Conservation (phyloP, 2,888 invertebrate species). For the Heliconius cydno region DNA sequence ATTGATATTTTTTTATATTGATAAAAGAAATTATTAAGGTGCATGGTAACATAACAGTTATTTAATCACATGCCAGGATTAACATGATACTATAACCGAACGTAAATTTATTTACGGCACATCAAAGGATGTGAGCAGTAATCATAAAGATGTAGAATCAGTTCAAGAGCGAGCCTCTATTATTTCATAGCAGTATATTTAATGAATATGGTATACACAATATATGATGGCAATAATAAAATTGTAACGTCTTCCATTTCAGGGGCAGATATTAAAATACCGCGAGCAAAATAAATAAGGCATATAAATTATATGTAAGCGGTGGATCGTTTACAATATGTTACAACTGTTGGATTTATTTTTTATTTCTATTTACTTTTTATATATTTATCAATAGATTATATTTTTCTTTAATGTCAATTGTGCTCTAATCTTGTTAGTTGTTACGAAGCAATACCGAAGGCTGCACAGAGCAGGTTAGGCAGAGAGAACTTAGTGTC, state of each 20-base stretch:
- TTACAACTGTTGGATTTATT: not conserved
- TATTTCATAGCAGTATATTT: slow-evolving; percentile 38
- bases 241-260: slow-evolving; percentile 25
- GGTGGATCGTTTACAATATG: slow-evolving; percentile 2
- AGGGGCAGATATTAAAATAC: slow-evolving; percentile 23
- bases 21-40: slow-evolving; percentile 14
- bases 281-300: slow-evolving; percentile 18
- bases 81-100: slow-evolving; percentile 43
- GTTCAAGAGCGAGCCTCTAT: slow-evolving; percentile 40
- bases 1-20: not conserved
- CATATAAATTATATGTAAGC: slow-evolving; percentile 21
- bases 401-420: not conserved
- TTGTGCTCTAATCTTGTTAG: too few relatives aligned
- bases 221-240: slow-evolving; percentile 27
- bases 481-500: too few relatives aligned
- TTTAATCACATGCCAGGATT: slow-evolving; percentile 35
- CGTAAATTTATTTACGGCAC: slow-evolving; percentile 44
- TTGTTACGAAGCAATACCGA: too few relatives aligned
- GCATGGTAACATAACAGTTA: slow-evolving; percentile 28
- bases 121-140: slow-evolving; percentile 45
- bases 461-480: too few relatives aligned
- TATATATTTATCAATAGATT: not conserved
- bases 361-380: not conserved
- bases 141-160: slow-evolving; percentile 45
- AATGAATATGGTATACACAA: slow-evolving; percentile 25